Base-by-base conservation (phyloP, 1,140 invertebrate species). In the Pseudomyrmex pallidus region DNA sequence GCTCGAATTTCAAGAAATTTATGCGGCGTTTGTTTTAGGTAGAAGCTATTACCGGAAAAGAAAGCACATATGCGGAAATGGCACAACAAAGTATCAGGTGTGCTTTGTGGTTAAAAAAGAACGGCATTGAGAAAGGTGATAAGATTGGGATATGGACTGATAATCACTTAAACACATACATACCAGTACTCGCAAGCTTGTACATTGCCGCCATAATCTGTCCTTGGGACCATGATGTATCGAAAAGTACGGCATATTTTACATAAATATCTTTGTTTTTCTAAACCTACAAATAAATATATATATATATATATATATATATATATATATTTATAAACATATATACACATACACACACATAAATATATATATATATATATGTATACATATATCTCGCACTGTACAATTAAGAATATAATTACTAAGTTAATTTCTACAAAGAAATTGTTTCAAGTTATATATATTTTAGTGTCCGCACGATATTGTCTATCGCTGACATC, bases 111-210 rank as follows among this genome's bases (percentile, higher is more conserved):
- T 59, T 82, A 54, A 63, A 44, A 63, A 70, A 82, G 13, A 66
- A 93, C 8, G 94, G 94, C 1, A 83, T 95, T 0, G 86, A 91
- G 63, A 91, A 93, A 5, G 92, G 91, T 0, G 95, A 95, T 54
- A 90, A 94, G 0, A 68, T 95, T 7, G 85, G 91, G 2, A 68
- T 95, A 17, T 93, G 93, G 2, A 93, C 94, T 2, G 89, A 89
- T 48, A 95, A 95, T 83, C 94, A 94, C 64, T 70, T 95, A 8
- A 92, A 95, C 63, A 90, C 94, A 13, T 91, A 92, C 52, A 91
- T 95, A 66, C 94, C 94, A 0, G 92, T 92, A 56, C 91, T 94
- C 17, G 94, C 94, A n/a, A 92, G 93, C 2, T 80, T 95, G 1
- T 92, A 92, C 22, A 91, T 94, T 17, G 94, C 95, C 17, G 91